These are phyloP conservation scores for Vulpes ferrilata DNA, from an alignment of 2,113 vertebrate species.

Conservation along the genomic window DNA sequence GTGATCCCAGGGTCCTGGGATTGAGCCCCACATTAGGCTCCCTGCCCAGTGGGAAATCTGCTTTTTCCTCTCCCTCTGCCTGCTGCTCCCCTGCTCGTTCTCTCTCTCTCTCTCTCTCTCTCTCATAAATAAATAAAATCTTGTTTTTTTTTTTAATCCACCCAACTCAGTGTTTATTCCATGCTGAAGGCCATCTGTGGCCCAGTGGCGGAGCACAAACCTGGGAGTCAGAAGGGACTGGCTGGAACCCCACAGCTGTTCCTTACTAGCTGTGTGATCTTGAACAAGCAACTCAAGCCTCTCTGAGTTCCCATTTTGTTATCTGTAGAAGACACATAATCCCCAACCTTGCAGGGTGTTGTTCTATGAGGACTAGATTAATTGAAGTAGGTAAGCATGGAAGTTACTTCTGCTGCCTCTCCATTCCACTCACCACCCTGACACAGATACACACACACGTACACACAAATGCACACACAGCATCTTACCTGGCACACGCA, in stretches of 20 bases:
- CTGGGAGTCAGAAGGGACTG: not conserved
- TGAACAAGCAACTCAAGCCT: not conserved
- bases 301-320: not conserved
- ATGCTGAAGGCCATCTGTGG: not conserved
- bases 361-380: not conserved
- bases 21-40: too few species aligned
- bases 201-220: not conserved
- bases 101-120: too few species aligned
- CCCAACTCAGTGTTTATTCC: not conserved
- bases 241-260: not conserved
- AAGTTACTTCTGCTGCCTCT: not conserved
- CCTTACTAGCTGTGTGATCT: not conserved
- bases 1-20: too few species aligned
- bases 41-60: too few species aligned
- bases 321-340: not conserved
- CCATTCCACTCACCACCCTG: not conserved
- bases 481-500: not conserved
- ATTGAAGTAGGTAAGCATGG: not conserved
- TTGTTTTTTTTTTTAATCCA: too few species aligned
- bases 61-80: too few species aligned
- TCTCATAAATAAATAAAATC: too few species aligned
- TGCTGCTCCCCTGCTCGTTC: too few species aligned
- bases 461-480: not conserved
- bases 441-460: too few species aligned
- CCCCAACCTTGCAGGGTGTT: not conserved